phyloP scores from a whole-genome alignment of 2,797 vertebrate species.

The Lithobates pipiens region DNA sequence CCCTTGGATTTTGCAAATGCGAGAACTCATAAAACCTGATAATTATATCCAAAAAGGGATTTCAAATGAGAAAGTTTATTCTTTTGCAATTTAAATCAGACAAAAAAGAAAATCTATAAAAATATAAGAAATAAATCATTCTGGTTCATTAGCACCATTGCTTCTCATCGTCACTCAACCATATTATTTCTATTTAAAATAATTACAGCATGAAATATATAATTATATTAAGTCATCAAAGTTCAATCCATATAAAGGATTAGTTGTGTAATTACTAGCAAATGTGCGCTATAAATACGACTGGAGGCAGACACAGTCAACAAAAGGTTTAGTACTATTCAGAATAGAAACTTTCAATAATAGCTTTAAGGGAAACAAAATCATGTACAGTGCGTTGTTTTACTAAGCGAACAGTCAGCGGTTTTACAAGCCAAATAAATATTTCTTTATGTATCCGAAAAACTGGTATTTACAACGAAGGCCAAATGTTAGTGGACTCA shows the following conservation, averaged over 20 bases:
- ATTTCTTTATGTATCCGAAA: background rate
- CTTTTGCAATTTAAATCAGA: too few relatives aligned
- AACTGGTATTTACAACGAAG: too few relatives aligned
- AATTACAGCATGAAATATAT: constrained; percentile 1
- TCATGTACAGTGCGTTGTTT: background rate
- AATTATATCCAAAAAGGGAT: too few relatives aligned
- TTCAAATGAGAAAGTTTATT: too few relatives aligned
- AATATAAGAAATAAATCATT: too few relatives aligned
- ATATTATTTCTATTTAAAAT: constrained; percentile 12
- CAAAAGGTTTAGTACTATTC: constrained; percentile 17
- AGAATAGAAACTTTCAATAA: constrained; percentile 9
- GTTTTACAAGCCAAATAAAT: background rate
- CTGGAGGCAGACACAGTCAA: background rate
- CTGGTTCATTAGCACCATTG: background rate
- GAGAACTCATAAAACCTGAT: too few relatives aligned
- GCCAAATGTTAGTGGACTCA: background rate
- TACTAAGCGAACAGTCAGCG: constrained; percentile 14
- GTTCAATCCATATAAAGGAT: background rate
- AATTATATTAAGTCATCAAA: constrained; percentile 8
- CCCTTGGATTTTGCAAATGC: too few relatives aligned
- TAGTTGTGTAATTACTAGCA: background rate
- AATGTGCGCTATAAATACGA: background rate
- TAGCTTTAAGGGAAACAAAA: background rate
- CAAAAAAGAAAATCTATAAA: too few relatives aligned
- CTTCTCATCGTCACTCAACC: background rate